Evolutionary conservation across 2,888 invertebrate species (phyloP).

Genomic region (Mesorhabditis spiculigera): DNA sequence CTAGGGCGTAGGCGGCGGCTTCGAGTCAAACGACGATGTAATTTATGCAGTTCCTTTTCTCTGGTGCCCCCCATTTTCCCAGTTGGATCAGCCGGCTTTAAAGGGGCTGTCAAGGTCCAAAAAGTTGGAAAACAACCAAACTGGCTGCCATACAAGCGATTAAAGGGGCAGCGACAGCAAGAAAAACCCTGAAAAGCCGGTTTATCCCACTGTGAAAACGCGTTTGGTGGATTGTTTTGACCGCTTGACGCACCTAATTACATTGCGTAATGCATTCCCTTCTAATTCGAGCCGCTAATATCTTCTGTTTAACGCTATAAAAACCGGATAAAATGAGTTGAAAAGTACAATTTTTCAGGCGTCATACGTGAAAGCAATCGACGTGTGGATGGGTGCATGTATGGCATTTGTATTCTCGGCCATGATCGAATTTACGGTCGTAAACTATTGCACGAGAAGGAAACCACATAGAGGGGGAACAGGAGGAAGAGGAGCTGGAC

Average conservation of each 20-base stretch:
- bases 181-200: not conserved
- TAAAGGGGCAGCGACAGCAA: not conserved
- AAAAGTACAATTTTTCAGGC: conserved; percentile 21
- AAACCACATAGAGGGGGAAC: conserved; percentile 11
- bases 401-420: conserved; percentile 48
- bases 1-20: too few species aligned
- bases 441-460: conserved; percentile 41
- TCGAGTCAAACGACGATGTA: too few species aligned
- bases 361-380: conserved; percentile 47
- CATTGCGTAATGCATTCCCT: too few species aligned
- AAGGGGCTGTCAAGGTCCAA: too few species aligned
- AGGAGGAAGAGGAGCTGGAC: not conserved
- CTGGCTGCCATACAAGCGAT: not conserved
- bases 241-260: too few species aligned
- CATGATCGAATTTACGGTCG: conserved; percentile 46
- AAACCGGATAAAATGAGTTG: not conserved
- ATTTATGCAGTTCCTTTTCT: too few species aligned
- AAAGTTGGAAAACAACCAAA: not conserved
- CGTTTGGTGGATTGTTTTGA: too few species aligned
- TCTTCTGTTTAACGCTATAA: not conserved
- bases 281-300: too few species aligned
- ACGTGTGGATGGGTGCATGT: conserved; percentile 51
- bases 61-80: too few species aligned
- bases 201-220: too few species aligned
- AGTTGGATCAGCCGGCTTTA: too few species aligned